Base-by-base conservation (phyloP, 2,888 invertebrate genomes). In the Papilio gigon region DNA sequence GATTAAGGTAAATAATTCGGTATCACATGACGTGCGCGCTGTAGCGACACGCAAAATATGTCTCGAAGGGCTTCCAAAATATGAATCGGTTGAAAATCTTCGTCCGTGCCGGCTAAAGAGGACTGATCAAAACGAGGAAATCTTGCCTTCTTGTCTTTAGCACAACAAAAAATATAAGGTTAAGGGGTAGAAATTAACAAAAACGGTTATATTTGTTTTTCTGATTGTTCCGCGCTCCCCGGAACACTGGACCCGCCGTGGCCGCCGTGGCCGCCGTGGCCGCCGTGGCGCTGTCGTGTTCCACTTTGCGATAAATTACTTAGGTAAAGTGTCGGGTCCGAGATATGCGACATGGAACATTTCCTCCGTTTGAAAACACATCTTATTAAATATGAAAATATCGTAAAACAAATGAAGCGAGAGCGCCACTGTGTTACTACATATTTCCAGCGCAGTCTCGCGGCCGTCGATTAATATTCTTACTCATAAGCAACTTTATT, bases 1-100 rank as follows among this genome's bases (percentile, higher is more conserved):
- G 35, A 40, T 67, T 58, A 58, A 67, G 56, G 56, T 44, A 62
- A 62, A 53, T 61, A 12, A 37, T 60, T 27, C 37, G 37, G 12
- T 27, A 30, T 67, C 12, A 35, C 14, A 65, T 44, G 12, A 44
- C 44, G 22, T 44, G 62, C 62, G 53, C 50, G 25, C 33, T 25
- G 61, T 37, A 59, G 47, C 22, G 44, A 35, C 61, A 53, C 14
- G 5, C 14, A 27, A 25, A 20, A 56, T 67, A 53, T 33, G 40
- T 8, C 61, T 61, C 67, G 40, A 56, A 67, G 61, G 61, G 25
- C 33, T 30, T n/a, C 30, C 0, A n/a, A 30, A 53, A 53, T 1
- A 30, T n/a, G n/a, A 53, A 8, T n/a, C 2, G 0, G 14, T 1
- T 50, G 12, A 4, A 12, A 3, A 1, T 12, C 42, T 42, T 42